Evolutionary conservation across 2,888 invertebrate genomes (phyloP).

Genomic region (Leptura quadrifasciata): DNA sequence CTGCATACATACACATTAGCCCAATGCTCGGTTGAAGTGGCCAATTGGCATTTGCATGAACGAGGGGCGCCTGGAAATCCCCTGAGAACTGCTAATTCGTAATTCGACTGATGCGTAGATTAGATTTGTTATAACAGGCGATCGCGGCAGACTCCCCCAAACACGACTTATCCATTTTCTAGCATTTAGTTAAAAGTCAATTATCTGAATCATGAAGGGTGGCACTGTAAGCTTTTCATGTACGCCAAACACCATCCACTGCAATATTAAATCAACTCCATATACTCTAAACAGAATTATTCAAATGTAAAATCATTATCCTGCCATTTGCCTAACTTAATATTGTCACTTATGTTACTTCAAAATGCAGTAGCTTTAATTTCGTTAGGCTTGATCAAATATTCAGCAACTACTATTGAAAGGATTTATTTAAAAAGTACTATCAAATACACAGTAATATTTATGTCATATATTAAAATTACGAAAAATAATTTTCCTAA

Average conservation of each 20-base stretch:
- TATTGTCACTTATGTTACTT: slow-evolving; percentile 41
- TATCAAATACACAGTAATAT: background rate
- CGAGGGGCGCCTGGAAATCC: slow-evolving; percentile 61
- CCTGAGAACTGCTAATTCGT: slow-evolving; percentile 70
- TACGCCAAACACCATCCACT: slow-evolving; percentile 54
- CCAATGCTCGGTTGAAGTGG: slow-evolving; percentile 67
- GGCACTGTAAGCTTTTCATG: slow-evolving; percentile 35
- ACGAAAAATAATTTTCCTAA: no score
- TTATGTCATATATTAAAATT: background rate
- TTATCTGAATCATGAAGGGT: slow-evolving; percentile 68
- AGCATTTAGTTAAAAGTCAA: slow-evolving; percentile 74
- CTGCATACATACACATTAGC: slow-evolving; percentile 60
- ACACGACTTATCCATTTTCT: slow-evolving; percentile 75
- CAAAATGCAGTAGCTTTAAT: background rate
- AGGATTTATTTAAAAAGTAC: background rate
- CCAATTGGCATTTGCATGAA: slow-evolving; percentile 72
- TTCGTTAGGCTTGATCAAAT: background rate
- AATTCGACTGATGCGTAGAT: slow-evolving; percentile 73
- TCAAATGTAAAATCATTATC: slow-evolving; percentile 66
- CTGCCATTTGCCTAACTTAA: slow-evolving; percentile 58
- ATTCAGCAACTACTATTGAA: background rate
- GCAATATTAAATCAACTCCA: slow-evolving; percentile 64
- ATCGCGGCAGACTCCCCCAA: slow-evolving; percentile 63
- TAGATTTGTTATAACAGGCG: slow-evolving; percentile 70
- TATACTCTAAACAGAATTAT: slow-evolving; percentile 63